These are phyloP conservation scores for Actias luna DNA, from an alignment of 2,888 invertebrate species.

Conservation along the genomic window DNA sequence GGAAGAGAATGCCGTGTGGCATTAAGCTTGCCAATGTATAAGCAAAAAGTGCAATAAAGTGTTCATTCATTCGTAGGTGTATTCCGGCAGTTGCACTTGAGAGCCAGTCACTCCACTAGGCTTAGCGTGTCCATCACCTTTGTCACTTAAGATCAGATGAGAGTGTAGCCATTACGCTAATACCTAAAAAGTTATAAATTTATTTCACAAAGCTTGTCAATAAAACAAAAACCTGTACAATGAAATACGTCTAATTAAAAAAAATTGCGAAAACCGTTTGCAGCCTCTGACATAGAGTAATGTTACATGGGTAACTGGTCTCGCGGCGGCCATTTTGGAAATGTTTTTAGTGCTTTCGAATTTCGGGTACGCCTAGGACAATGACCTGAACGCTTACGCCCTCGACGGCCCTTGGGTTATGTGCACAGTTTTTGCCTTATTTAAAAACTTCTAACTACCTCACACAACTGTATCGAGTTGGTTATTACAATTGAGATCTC, in stretches of 20 bases:
- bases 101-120: no score
- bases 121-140: no score
- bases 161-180: no score
- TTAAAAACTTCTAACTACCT: background rate
- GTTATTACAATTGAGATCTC: background rate
- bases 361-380: slow-evolving; percentile 79
- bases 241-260: background rate
- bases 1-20: no score
- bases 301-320: slow-evolving; percentile 79
- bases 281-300: slow-evolving; percentile 76
- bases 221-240: background rate
- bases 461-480: background rate
- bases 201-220: no score
- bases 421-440: background rate
- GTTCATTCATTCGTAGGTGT: no score
- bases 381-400: slow-evolving; percentile 60
- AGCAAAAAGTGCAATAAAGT: no score
- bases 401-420: slow-evolving; percentile 1
- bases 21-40: no score
- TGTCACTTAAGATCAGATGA: no score
- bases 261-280: slow-evolving; percentile 47
- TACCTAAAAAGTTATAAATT: no score
- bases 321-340: slow-evolving; percentile 70
- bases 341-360: slow-evolving; percentile 80
- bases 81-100: no score